Evolutionary conservation across 2,113 vertebrate species (phyloP).

Genomic region (Athene cunicularia): DNA sequence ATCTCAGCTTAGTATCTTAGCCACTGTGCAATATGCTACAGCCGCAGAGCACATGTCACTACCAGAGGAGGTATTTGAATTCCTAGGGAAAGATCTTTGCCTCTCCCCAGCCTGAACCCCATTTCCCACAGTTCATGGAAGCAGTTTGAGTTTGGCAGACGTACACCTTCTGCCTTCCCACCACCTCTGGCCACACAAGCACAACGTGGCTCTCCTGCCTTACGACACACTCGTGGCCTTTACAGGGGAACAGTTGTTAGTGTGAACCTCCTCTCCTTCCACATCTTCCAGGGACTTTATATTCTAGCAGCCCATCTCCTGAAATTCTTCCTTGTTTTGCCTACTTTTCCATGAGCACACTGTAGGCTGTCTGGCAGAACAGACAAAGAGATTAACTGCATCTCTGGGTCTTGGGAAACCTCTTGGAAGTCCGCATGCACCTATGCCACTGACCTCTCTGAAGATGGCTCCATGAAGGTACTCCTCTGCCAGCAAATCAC

Average conservation of each 20-base stretch:
- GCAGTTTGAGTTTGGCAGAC: neutral
- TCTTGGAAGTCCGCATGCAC: neutral
- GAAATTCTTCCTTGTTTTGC: neutral
- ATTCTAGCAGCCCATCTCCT: neutral
- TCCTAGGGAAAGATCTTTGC: neutral
- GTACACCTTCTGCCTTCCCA: neutral
- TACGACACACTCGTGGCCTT: neutral
- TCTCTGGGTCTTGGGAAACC: neutral
- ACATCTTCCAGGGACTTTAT: neutral
- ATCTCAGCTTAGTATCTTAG: slow-evolving; percentile 47
- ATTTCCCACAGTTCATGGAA: neutral
- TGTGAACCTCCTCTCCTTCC: neutral
- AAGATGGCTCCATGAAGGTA: neutral
- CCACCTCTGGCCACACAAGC: neutral
- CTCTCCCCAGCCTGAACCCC: neutral
- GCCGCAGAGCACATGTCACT: neutral
- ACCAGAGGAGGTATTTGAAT: neutral
- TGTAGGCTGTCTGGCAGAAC: neutral
- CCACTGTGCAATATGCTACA: neutral
- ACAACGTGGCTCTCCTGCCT: fast-evolving
- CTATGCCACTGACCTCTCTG: neutral
- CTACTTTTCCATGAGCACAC: neutral
- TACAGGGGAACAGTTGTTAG: neutral
- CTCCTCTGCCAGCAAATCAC: neutral
- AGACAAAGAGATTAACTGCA: neutral